A percentile compares a stretch with the other conserved stretches of the same genome.
Evolutionary conservation across 2,888 invertebrate species (phyloP).

Genomic region (Thelaira solivaga): DNA sequence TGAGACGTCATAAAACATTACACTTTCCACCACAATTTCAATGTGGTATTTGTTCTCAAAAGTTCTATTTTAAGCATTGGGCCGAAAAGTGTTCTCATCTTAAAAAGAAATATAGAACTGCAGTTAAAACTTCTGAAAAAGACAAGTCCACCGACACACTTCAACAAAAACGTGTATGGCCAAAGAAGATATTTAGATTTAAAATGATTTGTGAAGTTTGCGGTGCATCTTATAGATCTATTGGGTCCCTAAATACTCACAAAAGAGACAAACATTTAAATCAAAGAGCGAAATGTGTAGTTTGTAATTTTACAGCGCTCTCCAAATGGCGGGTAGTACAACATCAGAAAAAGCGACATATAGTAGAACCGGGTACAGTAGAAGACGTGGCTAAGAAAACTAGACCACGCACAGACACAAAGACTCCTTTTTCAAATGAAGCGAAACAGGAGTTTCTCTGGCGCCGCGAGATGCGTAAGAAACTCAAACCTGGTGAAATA

Average conservation of each 20-base stretch:
- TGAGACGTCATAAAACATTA: constrained; percentile 28
- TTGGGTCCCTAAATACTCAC: constrained; percentile 39
- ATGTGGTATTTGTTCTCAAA: constrained; percentile 27
- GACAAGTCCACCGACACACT: neutral
- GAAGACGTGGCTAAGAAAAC: constrained; percentile 48
- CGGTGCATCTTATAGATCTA: constrained; percentile 32
- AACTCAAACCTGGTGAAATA: constrained; percentile 35
- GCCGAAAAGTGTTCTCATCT: constrained; percentile 25
- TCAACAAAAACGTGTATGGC: constrained; percentile 10
- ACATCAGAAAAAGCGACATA: constrained; percentile 49
- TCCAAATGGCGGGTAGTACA: constrained; percentile 40
- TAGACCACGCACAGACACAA: constrained; percentile 17
- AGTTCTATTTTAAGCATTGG: constrained; percentile 20
- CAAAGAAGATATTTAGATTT: constrained; percentile 39
- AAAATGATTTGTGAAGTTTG: constrained; percentile 52
- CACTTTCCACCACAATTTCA: constrained; percentile 46
- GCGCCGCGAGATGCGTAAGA: constrained; percentile 43
- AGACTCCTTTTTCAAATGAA: constrained; percentile 29
- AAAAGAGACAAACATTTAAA: constrained; percentile 53
- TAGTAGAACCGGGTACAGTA: constrained; percentile 44
- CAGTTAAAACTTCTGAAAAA: neutral
- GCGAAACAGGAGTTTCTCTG: constrained; percentile 43
- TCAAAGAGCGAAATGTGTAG: constrained; percentile 34
- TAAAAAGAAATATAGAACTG: neutral
- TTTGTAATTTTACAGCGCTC: constrained; percentile 44